Base-by-base conservation (phyloP, 2,113 vertebrate genomes). In the Plotosus lineatus region DNA sequence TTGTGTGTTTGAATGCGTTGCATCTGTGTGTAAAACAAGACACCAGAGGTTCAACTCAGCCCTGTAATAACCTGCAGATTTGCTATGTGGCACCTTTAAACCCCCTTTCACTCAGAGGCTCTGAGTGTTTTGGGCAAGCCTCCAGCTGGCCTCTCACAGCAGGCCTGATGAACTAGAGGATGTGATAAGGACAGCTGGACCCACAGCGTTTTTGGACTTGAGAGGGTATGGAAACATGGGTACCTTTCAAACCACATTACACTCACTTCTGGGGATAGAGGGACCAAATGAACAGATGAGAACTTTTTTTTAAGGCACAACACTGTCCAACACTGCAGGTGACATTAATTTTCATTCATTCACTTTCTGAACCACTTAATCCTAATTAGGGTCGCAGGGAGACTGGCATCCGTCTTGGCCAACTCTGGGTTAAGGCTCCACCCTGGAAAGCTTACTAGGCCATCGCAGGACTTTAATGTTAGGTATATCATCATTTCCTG, bases 161-260 rank as follows among this genome's bases (percentile, higher is more conserved):
- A 73, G 50, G 26, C 11, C 87, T 87, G 89, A 91, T 90, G 88
- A 92, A 92, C 90, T 88, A 85, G 86, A 86, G 88, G 90, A 88
- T 91, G 89, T 90, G 91, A 92, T 92, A 90, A 89, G 88, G 90
- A 92, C 93, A 94, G 91, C 92, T 94, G 93, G 91, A 87, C 90
- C 82, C 86, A 87, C 89, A 81, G 82, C 91, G 88, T 92, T 90
- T 83, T 86, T 88, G 90, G 90, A 88, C 84, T 86, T 90, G 88
- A 87, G 89, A 90, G 90, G 91, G 89, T 93, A 91, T 90, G 90
- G 92, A 92, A 91, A 89, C 90, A 92, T 88, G 88, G 88, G 89
- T 91, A 91, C 89, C 90, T 91, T 91, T 93, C 90, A 91, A 90
- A 92, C 90, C 89, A 90, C 88, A 90, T 91, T 91, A 91, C 88